phyloP scores from a whole-genome alignment of 2,113 vertebrate genomes.

The Labrus mixtus region DNA sequence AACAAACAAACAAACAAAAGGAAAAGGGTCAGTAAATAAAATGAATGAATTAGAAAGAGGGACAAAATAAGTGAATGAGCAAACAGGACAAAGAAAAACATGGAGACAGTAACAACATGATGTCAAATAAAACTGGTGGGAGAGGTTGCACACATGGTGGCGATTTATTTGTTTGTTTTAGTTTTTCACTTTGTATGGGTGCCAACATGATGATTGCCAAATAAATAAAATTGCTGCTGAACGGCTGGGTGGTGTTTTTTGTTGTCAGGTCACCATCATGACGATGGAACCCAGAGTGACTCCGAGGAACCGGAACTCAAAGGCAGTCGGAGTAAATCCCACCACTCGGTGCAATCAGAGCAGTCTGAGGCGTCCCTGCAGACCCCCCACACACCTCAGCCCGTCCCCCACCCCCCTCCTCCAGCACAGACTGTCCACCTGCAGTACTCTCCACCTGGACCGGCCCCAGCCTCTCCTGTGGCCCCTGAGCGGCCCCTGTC shows the following conservation, averaged over 20 bases:
- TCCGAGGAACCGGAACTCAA: slow-evolving; percentile 88
- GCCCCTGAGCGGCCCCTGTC: slow-evolving; percentile 33
- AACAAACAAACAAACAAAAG: too few species aligned
- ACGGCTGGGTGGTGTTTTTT: not conserved
- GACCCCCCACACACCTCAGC: slow-evolving; percentile 29
- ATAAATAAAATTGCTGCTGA: not conserved
- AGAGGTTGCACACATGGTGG: too few species aligned
- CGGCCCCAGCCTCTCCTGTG: slow-evolving; percentile 28
- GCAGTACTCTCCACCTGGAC: slow-evolving; percentile 54
- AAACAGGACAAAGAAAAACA: too few species aligned
- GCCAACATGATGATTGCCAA: too few species aligned
- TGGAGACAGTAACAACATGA: too few species aligned
- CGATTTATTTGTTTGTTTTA: too few species aligned
- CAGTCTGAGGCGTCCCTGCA: slow-evolving; percentile 55
- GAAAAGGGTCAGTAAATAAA: too few species aligned
- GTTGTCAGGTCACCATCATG: slow-evolving; percentile 90
- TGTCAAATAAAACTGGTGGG: too few species aligned
- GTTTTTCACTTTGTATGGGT: too few species aligned
- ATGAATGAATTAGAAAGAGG: too few species aligned
- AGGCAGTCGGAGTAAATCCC: slow-evolving; percentile 72
- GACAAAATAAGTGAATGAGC: too few species aligned
- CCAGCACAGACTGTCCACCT: slow-evolving; percentile 30
- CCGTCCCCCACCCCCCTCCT: not conserved
- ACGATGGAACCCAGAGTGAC: slow-evolving; percentile 97
- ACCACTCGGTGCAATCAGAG: slow-evolving; percentile 58